Evolutionary conservation across 2,797 vertebrate genomes (phyloP).

Genomic region (Mallotus villosus): DNA sequence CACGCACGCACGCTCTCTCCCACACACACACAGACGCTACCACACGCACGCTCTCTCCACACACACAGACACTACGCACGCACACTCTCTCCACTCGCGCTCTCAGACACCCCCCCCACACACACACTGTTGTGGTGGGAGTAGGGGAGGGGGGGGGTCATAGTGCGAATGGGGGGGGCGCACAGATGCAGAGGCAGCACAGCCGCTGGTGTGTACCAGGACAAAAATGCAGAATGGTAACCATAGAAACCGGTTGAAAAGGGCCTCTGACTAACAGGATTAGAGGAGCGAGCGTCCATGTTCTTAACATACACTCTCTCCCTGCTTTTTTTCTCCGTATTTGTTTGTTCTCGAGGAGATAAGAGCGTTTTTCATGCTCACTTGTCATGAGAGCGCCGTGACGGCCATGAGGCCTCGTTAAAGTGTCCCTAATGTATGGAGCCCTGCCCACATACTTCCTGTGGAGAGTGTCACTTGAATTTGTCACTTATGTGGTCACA

Average conservation of each 20-base stretch:
- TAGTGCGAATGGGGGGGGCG: slow-evolving; percentile 45
- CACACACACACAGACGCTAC: no score
- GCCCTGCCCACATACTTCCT: slow-evolving; percentile 31
- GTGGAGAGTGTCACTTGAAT: slow-evolving; percentile 67
- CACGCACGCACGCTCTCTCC: no score
- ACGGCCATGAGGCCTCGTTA: slow-evolving; percentile 57
- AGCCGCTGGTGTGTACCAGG: slow-evolving; percentile 46
- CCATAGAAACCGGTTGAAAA: slow-evolving; percentile 69
- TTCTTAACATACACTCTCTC: slow-evolving; percentile 14
- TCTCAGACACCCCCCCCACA: neutral
- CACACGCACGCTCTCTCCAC: no score
- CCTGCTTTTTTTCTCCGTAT: slow-evolving; percentile 17
- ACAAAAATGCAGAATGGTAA: slow-evolving; percentile 65
- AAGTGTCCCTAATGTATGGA: slow-evolving; percentile 61
- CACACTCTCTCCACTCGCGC: neutral
- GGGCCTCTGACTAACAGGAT: slow-evolving; percentile 71
- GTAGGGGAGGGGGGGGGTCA: slow-evolving; percentile 5
- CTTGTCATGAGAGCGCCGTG: slow-evolving; percentile 57
- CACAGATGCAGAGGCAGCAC: slow-evolving; percentile 53
- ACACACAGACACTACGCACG: neutral
- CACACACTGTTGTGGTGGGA: no score
- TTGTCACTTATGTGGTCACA: slow-evolving; percentile 64
- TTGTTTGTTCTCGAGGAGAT: slow-evolving; percentile 65
- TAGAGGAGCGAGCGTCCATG: slow-evolving; percentile 63
- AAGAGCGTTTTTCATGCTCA: slow-evolving; percentile 56